Base-by-base conservation (phyloP, 2,797 vertebrate species). In the Typhlichthys eigenmanni region DNA sequence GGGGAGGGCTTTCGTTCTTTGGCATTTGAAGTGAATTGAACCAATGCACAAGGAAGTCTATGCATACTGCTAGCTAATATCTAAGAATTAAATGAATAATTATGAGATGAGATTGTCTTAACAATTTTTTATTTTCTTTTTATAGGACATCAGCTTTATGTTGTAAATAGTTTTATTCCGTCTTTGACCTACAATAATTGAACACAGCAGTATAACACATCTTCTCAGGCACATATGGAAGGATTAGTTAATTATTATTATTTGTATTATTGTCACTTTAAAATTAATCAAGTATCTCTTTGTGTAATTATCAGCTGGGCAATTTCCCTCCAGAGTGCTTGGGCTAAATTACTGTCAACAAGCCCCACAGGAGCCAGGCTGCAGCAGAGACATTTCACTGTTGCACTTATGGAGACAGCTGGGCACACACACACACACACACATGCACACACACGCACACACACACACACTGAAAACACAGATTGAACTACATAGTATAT, bases 251-350 rank as follows among this genome's bases (percentile, higher is more conserved):
- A 47, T 47, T 16, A 19, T 29, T 13, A 13, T 16, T 43, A 16
- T 56, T 76, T 68, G 10, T 5, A 70, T 72, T 70, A 79, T 75
- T 76, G 63, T 78, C 62, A 66, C 66, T 64, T 72, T 73, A 80
- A 59, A 59, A 64, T 83, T 79, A 74, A 76, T 81, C 67, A 55
- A 71, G 66, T 81, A 60, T 65, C 47, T 70, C 58, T 47, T 24
- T 53, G 64, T 82, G 85, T 86, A 85, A 87, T 85, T 82, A 84
- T 58, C 76, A 72, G 70, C 64, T 55, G 9, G 69, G 59, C 57
- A 46, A 47, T 83, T 82, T 74, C 63, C 76, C 71, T 69, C 61
- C 52, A 38, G 69, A 78, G 69, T 32, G 65, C 69, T n/a, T 29
- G 17, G 14, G 17, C 16, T 53, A 50, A 45, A 5, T 72, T 78